phyloP scores from a whole-genome alignment of 2,888 invertebrate genomes.

The Heterodera filipjevi region DNA sequence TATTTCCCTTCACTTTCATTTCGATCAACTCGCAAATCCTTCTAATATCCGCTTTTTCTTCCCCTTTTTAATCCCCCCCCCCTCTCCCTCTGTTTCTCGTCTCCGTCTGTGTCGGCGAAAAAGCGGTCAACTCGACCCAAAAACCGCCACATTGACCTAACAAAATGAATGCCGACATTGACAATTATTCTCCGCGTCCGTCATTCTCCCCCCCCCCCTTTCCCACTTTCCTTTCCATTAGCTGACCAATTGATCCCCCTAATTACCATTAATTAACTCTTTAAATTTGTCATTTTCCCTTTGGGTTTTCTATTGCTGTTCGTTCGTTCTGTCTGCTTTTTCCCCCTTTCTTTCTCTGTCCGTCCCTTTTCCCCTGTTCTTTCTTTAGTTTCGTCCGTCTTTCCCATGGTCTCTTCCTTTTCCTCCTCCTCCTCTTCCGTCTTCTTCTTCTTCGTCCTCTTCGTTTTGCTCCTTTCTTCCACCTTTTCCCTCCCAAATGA shows the following conservation, averaged over 20 bases:
- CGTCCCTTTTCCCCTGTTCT: not conserved
- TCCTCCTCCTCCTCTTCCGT: not conserved
- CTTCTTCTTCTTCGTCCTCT: not conserved
- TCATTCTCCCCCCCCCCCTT: not conserved
- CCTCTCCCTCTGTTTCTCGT: not conserved
- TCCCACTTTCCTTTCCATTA: not conserved
- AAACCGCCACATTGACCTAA: not conserved
- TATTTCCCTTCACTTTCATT: not conserved
- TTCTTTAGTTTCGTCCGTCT: no score
- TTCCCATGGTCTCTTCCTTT: not conserved
- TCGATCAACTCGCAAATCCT: not conserved
- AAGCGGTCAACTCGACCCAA: not conserved
- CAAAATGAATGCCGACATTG: not conserved
- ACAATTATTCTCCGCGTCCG: not conserved
- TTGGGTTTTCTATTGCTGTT: no score
- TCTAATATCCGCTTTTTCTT: constrained; percentile 4
- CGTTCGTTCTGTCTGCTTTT: not conserved
- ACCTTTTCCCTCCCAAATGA: not conserved
- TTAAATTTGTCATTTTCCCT: no score
- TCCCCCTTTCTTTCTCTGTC: not conserved
- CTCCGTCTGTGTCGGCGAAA: not conserved
- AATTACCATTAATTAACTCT: no score
- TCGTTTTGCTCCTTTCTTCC: not conserved
- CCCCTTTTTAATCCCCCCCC: not conserved
- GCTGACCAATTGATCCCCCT: not conserved